Evolutionary conservation across 2,888 invertebrate genomes (phyloP).

Genomic region (Orthosia gothica): DNA sequence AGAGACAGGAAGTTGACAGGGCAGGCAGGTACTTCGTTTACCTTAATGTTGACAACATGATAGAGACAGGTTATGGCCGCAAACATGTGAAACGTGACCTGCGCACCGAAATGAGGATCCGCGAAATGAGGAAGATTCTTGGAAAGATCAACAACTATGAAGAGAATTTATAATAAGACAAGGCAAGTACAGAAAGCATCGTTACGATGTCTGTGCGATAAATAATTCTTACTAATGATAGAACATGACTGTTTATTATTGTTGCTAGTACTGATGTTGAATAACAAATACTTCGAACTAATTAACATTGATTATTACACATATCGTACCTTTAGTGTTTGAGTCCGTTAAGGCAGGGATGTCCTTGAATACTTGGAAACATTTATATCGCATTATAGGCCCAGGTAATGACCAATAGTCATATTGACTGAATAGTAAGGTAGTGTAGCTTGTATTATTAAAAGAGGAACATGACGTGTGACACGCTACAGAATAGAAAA

Average conservation of each 20-base stretch:
- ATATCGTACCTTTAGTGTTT: constrained; percentile 53
- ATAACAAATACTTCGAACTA: constrained; percentile 55
- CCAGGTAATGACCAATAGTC: constrained; percentile 67
- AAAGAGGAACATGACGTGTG: constrained; percentile 76
- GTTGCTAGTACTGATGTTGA: constrained; percentile 35
- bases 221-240: constrained; percentile 29
- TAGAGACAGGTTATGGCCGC: constrained; percentile 45
- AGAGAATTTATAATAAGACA: constrained; percentile 33
- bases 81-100: constrained; percentile 56
- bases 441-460: constrained; percentile 61
- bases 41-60: constrained; percentile 50
- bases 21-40: constrained; percentile 51
- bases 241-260: constrained; percentile 28
- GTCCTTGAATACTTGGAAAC: constrained; percentile 68
- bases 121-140: constrained; percentile 56
- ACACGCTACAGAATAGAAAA: constrained; percentile 79
- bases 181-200: constrained; percentile 34
- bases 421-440: constrained; percentile 64
- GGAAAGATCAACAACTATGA: constrained; percentile 50
- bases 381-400: constrained; percentile 68
- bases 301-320: constrained; percentile 59
- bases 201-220: constrained; percentile 29
- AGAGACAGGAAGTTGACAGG: constrained; percentile 81
- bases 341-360: constrained; percentile 58
- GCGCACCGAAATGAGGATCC: constrained; percentile 40